These are phyloP conservation scores for Eilema sororculum DNA, from an alignment of 2,888 invertebrate genomes.

Conservation along the genomic window DNA sequence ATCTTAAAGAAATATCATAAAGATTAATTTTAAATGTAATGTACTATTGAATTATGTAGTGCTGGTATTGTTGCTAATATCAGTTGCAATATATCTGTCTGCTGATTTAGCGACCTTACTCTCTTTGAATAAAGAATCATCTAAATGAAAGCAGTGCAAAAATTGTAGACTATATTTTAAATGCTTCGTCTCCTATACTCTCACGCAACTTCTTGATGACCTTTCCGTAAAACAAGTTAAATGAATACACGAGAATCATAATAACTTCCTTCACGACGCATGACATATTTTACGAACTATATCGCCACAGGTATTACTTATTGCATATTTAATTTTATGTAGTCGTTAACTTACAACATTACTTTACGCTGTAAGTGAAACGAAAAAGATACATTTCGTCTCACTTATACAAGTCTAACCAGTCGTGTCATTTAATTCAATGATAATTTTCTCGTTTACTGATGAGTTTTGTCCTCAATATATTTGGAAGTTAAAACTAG, in stretches of 20 bases:
- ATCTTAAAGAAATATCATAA: constrained; percentile 28
- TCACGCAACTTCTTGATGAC: constrained; percentile 2
- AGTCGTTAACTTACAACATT: constrained; percentile 1
- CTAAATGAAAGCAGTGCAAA: constrained; percentile 19
- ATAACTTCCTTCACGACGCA: background rate
- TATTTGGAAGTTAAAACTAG: background rate
- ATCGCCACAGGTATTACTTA: no score
- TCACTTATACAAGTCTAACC: background rate
- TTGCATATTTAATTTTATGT: background rate
- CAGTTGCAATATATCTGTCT: constrained; percentile 46
- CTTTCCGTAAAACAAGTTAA: constrained; percentile 10
- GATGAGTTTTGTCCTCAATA: background rate
- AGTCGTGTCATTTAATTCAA: background rate
- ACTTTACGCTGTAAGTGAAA: background rate
- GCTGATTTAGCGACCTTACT: constrained; percentile 37
- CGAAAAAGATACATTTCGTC: background rate
- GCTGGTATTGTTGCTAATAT: constrained; percentile 39
- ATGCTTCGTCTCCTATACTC: constrained; percentile 28
- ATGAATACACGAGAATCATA: constrained; percentile 2
- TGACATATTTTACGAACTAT: background rate
- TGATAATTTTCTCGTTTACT: background rate
- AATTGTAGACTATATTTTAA: constrained; percentile 25
- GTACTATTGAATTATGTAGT: constrained; percentile 23
- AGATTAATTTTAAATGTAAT: constrained; percentile 26
- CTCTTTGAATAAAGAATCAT: constrained; percentile 47